These are phyloP conservation scores for Acanthochromis polyacanthus DNA, from an alignment of 2,113 vertebrate species.

Conservation along the genomic window DNA sequence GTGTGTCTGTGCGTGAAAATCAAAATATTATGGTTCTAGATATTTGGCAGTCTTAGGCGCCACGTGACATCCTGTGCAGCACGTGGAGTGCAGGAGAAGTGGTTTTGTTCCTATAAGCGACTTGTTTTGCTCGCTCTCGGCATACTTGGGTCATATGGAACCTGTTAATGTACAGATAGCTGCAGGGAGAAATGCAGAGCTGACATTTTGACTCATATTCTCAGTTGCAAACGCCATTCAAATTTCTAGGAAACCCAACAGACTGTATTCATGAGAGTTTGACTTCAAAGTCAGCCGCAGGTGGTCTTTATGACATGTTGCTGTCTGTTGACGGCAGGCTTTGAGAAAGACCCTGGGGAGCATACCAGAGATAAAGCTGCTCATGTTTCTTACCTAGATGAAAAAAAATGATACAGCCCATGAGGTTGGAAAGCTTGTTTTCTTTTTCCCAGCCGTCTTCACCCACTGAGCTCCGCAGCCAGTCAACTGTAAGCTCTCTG, in stretches of 20 bases:
- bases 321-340: conserved; percentile 12
- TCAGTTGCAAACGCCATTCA: not conserved
- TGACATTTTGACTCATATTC: not conserved
- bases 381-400: conserved; percentile 18
- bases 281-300: not conserved
- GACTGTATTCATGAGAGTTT: conserved; percentile 9
- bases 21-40: conserved; percentile 70
- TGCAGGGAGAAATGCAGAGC: conserved; percentile 1
- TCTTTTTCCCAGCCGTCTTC: conserved; percentile 34
- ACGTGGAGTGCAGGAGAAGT: conserved; percentile 51
- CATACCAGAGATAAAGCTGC: conserved; percentile 36
- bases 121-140: conserved; percentile 8
- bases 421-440: conserved; percentile 49
- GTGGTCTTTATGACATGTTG: conserved; percentile 2
- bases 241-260: conserved; percentile 4
- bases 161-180: conserved; percentile 54
- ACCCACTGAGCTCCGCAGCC: conserved; percentile 23
- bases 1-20: conserved; percentile 33
- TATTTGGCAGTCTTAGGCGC: conserved; percentile 38
- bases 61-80: conserved; percentile 70
- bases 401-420: conserved; percentile 25
- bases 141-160: conserved; percentile 66
- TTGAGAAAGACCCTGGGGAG: conserved; percentile 22
- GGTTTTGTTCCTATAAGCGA: conserved; percentile 49
- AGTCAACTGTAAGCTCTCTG: not conserved